Conservation (phyloP, 2,797 vertebrate genomes). For the Alcedo quadribrachys region DNA sequence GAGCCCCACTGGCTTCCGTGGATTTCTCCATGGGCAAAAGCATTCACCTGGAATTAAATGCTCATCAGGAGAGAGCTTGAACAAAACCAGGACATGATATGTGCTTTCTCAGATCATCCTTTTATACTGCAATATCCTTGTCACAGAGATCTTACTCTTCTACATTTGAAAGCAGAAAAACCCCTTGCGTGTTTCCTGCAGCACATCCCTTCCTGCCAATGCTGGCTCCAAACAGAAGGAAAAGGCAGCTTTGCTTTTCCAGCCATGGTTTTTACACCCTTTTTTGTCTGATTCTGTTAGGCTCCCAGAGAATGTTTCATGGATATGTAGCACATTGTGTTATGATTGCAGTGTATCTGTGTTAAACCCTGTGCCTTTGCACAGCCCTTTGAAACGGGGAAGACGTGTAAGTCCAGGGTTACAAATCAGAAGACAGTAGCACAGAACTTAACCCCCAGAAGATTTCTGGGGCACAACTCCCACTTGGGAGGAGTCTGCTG, state of each 20-base stretch:
- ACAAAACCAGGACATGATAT: fast-evolving
- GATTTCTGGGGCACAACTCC: not conserved
- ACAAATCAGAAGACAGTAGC: not conserved
- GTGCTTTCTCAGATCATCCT: not conserved
- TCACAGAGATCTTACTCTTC: not conserved
- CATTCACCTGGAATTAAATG: not conserved
- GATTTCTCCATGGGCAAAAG: not conserved
- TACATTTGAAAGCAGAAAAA: conserved; percentile 6
- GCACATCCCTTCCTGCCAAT: conserved; percentile 3
- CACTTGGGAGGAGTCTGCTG: not conserved
- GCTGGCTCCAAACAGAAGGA: conserved; percentile 25
- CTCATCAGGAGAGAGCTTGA: not conserved
- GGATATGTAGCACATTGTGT: not conserved
- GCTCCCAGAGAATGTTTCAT: not conserved
- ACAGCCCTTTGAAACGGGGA: not conserved
- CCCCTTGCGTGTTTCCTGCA: not conserved
- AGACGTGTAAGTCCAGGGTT: not conserved
- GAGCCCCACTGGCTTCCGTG: not conserved
- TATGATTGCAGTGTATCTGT: not conserved
- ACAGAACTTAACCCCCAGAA: not conserved
- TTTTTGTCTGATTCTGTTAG: conserved; percentile 21
- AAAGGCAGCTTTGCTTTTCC: conserved; percentile 26
- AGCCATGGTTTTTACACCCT: not conserved
- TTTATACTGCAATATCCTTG: not conserved
- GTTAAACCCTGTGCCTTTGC: conserved; percentile 3